phyloP scores from a whole-genome alignment of 2,797 vertebrate species.

The Peromyscus nudipes region DNA sequence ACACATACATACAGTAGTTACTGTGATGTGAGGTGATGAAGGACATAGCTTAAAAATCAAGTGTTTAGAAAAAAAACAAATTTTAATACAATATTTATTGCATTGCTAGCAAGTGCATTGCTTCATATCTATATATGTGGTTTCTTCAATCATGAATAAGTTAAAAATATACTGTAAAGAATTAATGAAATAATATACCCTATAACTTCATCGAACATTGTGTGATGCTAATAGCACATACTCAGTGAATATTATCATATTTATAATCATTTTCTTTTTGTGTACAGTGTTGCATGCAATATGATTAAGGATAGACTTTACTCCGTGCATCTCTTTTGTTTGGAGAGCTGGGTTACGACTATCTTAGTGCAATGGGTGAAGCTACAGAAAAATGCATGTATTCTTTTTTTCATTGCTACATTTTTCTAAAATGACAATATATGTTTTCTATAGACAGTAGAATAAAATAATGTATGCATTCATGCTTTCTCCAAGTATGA shows the following conservation, averaged over 20 bases:
- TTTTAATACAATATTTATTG: neutral
- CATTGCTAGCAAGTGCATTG: neutral
- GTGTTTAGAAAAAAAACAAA: neutral
- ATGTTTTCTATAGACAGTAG: conserved; percentile 20
- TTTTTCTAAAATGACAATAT: neutral
- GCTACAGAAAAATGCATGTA: neutral
- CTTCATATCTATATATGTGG: neutral
- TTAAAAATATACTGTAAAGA: neutral
- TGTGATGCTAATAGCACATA: neutral
- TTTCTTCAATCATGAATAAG: neutral
- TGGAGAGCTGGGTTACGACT: neutral
- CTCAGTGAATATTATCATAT: neutral
- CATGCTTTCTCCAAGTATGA: neutral
- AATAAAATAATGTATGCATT: conserved; percentile 8
- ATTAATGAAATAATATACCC: neutral
- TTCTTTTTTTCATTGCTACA: neutral
- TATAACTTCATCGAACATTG: neutral
- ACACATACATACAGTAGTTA: neutral
- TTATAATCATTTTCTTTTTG: neutral
- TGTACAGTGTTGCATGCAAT: neutral
- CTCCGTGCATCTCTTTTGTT: neutral
- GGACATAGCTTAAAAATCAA: neutral
- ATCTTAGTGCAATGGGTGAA: neutral
- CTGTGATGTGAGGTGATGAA: neutral
- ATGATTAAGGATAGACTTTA: conserved; percentile 12